These are phyloP conservation scores for Coptodon bakossiorum DNA, from an alignment of 2,113 vertebrate genomes.

Conservation along the genomic window DNA sequence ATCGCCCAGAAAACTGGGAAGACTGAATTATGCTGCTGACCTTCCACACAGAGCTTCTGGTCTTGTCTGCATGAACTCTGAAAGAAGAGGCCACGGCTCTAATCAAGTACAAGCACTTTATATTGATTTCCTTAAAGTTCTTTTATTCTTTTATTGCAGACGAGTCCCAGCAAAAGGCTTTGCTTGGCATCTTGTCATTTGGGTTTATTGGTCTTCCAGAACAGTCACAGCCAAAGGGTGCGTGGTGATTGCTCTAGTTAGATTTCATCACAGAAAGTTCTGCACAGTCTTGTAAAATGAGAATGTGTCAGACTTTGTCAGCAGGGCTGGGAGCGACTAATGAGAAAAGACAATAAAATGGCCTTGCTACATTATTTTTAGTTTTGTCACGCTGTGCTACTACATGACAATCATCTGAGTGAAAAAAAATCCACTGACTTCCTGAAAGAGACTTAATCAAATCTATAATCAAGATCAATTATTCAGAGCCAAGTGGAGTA, in stretches of 20 bases:
- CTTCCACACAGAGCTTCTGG: background rate
- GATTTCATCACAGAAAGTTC: conserved; percentile 37
- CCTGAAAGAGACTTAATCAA: conserved; percentile 10
- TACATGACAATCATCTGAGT: background rate
- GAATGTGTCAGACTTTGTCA: conserved; percentile 22
- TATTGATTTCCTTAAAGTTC: conserved; percentile 33
- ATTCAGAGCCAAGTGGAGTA: background rate
- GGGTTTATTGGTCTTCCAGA: conserved; percentile 15
- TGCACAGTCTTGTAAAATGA: conserved; percentile 3
- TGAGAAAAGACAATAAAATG: conserved; percentile 5
- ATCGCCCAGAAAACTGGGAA: background rate
- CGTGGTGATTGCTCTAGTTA: conserved; percentile 1
- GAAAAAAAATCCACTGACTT: background rate
- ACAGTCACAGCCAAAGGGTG: conserved; percentile 17
- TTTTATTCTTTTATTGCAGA: conserved; percentile 9
- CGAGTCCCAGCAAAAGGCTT: background rate
- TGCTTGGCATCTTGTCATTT: conserved; percentile 16
- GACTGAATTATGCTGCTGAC: conserved; percentile 18
- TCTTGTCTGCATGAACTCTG: conserved; percentile 1
- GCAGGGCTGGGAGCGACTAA: background rate
- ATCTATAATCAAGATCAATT: conserved; percentile 23
- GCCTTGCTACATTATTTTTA: background rate
- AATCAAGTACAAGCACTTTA: conserved; percentile 24
- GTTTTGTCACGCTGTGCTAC: background rate
- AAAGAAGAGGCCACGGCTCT: background rate